Percentiles rank a stretch among this genome's conserved stretches.
Evolutionary conservation across 1,140 invertebrate genomes (phyloP).

Genomic region (Drosophila kurseongensis): DNA sequence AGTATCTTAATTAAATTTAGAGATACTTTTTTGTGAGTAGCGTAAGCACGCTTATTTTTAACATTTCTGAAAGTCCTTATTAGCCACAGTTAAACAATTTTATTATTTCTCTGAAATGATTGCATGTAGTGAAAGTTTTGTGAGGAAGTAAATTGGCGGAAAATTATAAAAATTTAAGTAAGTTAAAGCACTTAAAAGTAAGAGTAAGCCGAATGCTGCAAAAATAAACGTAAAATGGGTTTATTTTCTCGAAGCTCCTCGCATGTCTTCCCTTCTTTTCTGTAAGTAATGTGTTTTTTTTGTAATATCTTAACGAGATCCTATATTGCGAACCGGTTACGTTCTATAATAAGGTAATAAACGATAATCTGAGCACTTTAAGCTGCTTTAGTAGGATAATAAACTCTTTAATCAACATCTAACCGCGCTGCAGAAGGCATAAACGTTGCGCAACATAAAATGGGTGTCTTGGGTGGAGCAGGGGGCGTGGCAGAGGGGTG

Average conservation of each 20-base stretch:
- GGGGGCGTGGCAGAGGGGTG: slow-evolving; percentile 3
- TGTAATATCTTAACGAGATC: slow-evolving; percentile 6
- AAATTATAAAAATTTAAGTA: no score
- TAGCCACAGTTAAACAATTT: no score
- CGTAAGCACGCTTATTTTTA: no score
- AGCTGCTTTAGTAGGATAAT: slow-evolving; percentile 16
- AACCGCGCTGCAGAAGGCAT: slow-evolving; percentile 24
- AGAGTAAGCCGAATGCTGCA: no score
- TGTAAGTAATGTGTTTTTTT: background rate
- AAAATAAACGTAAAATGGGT: no score
- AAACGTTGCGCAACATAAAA: slow-evolving; percentile 36
- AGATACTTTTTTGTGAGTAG: no score
- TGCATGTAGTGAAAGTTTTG: no score
- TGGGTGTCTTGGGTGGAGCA: background rate
- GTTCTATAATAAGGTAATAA: slow-evolving; percentile 17
- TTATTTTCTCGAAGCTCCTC: background rate
- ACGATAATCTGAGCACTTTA: slow-evolving; percentile 32
- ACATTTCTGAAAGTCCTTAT: no score
- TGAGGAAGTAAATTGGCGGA: no score
- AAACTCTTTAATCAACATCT: slow-evolving; percentile 41
- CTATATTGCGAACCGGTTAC: slow-evolving; percentile 7
- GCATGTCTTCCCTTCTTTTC: background rate
- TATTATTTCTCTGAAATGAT: no score
- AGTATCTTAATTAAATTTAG: no score
- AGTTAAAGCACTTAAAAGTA: no score